Percentiles rank a stretch among this genome's conserved stretches.
These are phyloP conservation scores for Sebastes steindachneri DNA, from an alignment of 2,797 vertebrate species.

Conservation along the genomic window DNA sequence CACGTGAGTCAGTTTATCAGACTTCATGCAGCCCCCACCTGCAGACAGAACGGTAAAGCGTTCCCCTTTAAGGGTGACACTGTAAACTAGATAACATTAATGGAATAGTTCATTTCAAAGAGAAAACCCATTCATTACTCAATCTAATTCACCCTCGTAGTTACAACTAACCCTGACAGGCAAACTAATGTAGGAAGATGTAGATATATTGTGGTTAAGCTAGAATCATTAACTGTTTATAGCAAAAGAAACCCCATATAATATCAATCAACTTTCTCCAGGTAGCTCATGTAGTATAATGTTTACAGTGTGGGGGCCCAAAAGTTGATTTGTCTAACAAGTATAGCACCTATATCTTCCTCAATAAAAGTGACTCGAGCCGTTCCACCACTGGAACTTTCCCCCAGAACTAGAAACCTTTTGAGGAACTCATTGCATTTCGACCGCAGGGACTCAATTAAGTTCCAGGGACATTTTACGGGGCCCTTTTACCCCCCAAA, in stretches of 20 bases:
- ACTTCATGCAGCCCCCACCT: not conserved
- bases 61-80: not conserved
- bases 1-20: not conserved
- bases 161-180: no score
- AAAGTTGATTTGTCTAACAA: not conserved
- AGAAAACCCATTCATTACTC: not conserved
- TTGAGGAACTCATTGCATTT: no score
- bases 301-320: not conserved
- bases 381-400: no score
- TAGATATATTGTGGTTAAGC: not conserved
- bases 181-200: not conserved
- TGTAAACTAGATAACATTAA: not conserved
- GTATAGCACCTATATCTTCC: not conserved
- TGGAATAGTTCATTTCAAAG: not conserved
- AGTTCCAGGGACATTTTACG: no score
- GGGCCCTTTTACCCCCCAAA: no score
- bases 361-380: not conserved
- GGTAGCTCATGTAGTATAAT: not conserved
- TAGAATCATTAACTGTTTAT: not conserved
- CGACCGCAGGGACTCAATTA: no score
- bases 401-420: no score
- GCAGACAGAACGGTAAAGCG: not conserved
- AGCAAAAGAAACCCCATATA: not conserved
- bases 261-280: not conserved
- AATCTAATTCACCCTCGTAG: not conserved